Percentiles rank a stretch among this genome's conserved stretches.
These are phyloP conservation scores for Toxotes lorentzi DNA, from an alignment of 2,797 vertebrate genomes.

Conservation along the genomic window DNA sequence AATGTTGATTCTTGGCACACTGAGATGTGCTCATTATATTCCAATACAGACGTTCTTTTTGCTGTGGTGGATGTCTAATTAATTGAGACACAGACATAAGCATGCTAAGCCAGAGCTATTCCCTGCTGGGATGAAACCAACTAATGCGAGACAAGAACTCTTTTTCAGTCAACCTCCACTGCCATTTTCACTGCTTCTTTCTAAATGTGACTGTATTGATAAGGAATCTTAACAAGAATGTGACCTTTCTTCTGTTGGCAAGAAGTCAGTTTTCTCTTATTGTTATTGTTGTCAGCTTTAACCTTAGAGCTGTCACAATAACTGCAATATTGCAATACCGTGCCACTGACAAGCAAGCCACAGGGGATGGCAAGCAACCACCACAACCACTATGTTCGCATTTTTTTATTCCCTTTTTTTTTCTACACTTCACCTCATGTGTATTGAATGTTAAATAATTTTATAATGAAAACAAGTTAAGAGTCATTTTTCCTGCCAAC, in stretches of 20 bases:
- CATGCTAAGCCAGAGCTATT: constrained; percentile 38
- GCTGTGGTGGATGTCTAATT: constrained; percentile 55
- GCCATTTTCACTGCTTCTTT: constrained; percentile 4
- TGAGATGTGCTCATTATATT: constrained; percentile 60
- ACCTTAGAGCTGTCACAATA: too few relatives aligned
- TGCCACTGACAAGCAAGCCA: too few relatives aligned
- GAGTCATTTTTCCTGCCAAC: too few relatives aligned
- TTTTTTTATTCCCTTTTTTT: too few relatives aligned
- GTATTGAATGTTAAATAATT: too few relatives aligned
- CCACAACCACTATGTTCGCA: too few relatives aligned
- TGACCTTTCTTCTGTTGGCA: constrained; percentile 6
- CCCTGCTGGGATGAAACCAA: constrained; percentile 58
- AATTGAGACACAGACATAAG: constrained; percentile 58
- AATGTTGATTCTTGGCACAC: constrained; percentile 39
- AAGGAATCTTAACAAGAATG: constrained; percentile 6
- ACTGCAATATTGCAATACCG: too few relatives aligned
- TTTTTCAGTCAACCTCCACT: constrained; percentile 20
- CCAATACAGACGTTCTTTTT: constrained; percentile 48
- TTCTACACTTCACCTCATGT: too few relatives aligned
- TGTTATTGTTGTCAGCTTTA: neutral
- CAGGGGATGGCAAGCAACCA: too few relatives aligned
- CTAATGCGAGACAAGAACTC: constrained; percentile 42
- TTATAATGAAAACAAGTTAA: too few relatives aligned
- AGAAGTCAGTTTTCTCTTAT: constrained; percentile 2
- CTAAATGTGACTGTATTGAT: constrained; percentile 3